These are phyloP conservation scores for Nasua narica DNA, from an alignment of 2,797 vertebrate genomes.

Conservation along the genomic window DNA sequence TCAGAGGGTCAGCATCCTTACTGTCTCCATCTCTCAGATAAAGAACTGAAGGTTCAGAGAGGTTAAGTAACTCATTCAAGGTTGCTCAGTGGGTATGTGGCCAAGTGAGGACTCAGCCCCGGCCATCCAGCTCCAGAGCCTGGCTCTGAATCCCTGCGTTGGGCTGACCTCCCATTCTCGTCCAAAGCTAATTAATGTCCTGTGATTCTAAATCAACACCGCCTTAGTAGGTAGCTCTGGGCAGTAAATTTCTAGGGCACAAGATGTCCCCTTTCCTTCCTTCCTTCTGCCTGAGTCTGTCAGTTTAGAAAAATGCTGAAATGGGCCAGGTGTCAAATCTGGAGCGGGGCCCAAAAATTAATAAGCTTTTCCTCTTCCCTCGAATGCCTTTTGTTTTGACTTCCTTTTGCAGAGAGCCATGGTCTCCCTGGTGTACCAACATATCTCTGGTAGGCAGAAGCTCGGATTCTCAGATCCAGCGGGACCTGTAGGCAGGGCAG, in stretches of 20 bases:
- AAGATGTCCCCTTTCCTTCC: slow-evolving; percentile 37
- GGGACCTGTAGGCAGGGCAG: accelerated
- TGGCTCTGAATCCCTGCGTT: background rate
- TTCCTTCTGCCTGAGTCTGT: slow-evolving; percentile 31
- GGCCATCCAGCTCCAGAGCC: background rate
- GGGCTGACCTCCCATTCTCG: background rate
- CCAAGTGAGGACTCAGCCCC: background rate
- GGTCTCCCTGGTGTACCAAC: accelerated
- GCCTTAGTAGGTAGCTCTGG: slow-evolving; percentile 34
- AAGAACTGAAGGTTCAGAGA: background rate
- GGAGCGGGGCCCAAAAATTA: slow-evolving; percentile 18
- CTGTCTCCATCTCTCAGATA: background rate
- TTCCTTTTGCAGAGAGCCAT: background rate
- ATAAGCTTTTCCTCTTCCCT: slow-evolving; percentile 21
- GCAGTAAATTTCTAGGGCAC: slow-evolving; percentile 72
- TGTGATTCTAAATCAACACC: slow-evolving; percentile 6
- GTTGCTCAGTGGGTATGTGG: background rate
- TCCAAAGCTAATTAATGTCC: slow-evolving; percentile 58
- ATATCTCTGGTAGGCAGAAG: background rate
- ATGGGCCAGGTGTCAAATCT: slow-evolving; percentile 46
- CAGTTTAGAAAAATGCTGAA: background rate
- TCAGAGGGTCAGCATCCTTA: background rate
- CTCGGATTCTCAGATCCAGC: background rate
- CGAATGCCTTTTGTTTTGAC: background rate
- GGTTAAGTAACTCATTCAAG: background rate